Evolutionary conservation across 2,888 invertebrate genomes (phyloP).

Genomic region (Sinohyriopsis cumingii): DNA sequence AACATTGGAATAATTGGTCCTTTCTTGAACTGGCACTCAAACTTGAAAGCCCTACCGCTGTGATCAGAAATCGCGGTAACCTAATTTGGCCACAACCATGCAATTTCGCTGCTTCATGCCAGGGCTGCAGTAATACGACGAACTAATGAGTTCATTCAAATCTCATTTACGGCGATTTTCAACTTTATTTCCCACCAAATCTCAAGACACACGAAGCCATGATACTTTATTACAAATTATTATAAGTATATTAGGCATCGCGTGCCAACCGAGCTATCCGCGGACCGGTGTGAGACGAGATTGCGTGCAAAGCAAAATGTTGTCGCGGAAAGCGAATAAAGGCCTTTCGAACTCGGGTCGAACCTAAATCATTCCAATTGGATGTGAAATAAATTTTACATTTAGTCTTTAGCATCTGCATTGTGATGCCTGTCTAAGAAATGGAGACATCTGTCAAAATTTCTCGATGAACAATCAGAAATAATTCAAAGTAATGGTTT

Average conservation of each 20-base stretch:
- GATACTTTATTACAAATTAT: conserved; percentile 56
- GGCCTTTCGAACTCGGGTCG: conserved; percentile 37
- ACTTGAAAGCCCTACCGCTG: conserved; percentile 30
- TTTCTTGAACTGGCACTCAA: conserved; percentile 14
- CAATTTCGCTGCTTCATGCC: conserved; percentile 23
- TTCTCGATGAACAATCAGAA: too few relatives aligned
- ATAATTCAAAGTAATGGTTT: too few relatives aligned
- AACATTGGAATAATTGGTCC: conserved; percentile 35
- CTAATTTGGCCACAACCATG: conserved; percentile 2
- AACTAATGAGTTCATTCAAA: conserved; percentile 51
- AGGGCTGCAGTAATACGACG: conserved; percentile 24
- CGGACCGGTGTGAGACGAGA: conserved; percentile 14
- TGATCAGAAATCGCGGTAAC: conserved; percentile 6
- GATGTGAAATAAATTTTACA: too few relatives aligned
- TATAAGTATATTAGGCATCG: conserved; percentile 53
- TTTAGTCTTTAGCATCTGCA: too few relatives aligned
- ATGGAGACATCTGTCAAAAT: too few relatives aligned
- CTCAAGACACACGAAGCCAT: conserved; percentile 36
- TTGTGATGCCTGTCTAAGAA: too few relatives aligned
- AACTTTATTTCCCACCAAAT: conserved; percentile 38
- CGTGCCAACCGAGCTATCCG: conserved; percentile 30
- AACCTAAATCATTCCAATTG: conserved; percentile 35
- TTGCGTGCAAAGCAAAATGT: conserved; percentile 28
- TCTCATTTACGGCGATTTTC: conserved; percentile 47
- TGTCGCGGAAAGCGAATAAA: conserved; percentile 21